Evolutionary conservation across 1,140 invertebrate genomes (phyloP).

Genomic region (Ceratina australensis): DNA sequence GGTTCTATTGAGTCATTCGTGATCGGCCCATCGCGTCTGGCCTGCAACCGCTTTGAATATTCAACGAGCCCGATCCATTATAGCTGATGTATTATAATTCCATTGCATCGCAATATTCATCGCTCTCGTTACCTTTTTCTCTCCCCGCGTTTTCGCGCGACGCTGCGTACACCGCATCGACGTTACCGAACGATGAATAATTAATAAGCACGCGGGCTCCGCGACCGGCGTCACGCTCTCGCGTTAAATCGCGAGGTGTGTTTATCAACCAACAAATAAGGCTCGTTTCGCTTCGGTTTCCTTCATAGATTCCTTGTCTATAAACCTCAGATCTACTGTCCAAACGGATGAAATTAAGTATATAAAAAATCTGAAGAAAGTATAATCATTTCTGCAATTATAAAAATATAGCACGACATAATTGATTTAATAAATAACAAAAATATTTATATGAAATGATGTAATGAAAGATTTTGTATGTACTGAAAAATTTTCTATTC

Average conservation of each 20-base stretch:
- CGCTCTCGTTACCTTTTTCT: constrained; percentile 26
- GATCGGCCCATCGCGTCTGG: neutral
- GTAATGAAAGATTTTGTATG: no score
- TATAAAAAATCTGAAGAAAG: no score
- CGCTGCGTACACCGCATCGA: constrained; percentile 19
- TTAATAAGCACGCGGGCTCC: constrained; percentile 22
- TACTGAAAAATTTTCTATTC: no score
- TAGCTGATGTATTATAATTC: constrained; percentile 33
- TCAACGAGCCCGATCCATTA: constrained; percentile 34
- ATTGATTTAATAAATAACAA: no score
- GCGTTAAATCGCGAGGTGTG: constrained; percentile 20
- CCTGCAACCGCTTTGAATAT: constrained; percentile 28
- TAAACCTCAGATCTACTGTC: no score
- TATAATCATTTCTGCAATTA: no score
- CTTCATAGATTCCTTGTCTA: no score
- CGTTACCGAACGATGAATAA: constrained; percentile 24
- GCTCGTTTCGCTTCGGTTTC: neutral
- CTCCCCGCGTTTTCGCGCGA: constrained; percentile 19
- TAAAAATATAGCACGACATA: no score
- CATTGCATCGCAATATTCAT: constrained; percentile 30
- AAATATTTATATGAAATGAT: no score
- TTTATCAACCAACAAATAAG: constrained; percentile 30
- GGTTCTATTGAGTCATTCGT: constrained; percentile 27
- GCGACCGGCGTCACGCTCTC: neutral
- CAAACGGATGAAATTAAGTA: no score